Conservation (phyloP, 2,888 invertebrate genomes). For the Leptopterna dolabrata region DNA sequence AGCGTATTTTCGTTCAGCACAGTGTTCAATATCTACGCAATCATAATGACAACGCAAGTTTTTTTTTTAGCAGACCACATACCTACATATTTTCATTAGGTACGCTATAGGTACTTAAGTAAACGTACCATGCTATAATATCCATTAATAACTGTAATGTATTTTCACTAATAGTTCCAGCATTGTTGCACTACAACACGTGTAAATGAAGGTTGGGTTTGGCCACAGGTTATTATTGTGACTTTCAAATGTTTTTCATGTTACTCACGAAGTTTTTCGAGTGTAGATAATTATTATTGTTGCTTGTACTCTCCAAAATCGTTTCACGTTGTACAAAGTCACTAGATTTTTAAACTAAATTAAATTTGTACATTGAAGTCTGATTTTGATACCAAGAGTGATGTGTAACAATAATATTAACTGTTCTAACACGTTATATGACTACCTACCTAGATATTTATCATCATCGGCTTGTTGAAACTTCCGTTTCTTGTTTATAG, state of each 20-base stretch:
- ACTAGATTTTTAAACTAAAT: slow-evolving; percentile 8
- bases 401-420: not conserved
- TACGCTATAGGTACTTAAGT: no score
- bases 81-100: no score
- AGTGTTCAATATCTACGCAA: no score
- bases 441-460: not conserved
- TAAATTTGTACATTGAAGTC: slow-evolving; percentile 28
- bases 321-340: slow-evolving; percentile 9
- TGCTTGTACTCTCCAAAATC: not conserved
- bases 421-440: not conserved
- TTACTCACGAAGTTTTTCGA: not conserved
- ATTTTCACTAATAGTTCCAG: no score
- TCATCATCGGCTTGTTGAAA: not conserved
- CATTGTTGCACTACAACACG: no score
- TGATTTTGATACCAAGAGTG: slow-evolving; percentile 12
- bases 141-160: no score
- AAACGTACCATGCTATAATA: no score
- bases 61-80: not conserved
- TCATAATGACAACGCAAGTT: not conserved
- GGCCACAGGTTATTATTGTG: no score
- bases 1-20: no score
- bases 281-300: not conserved
- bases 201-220: no score
- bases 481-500: not conserved
- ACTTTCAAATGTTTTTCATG: not conserved